phyloP scores from a whole-genome alignment of 2,797 vertebrate species.

The Ibycter americanus region DNA sequence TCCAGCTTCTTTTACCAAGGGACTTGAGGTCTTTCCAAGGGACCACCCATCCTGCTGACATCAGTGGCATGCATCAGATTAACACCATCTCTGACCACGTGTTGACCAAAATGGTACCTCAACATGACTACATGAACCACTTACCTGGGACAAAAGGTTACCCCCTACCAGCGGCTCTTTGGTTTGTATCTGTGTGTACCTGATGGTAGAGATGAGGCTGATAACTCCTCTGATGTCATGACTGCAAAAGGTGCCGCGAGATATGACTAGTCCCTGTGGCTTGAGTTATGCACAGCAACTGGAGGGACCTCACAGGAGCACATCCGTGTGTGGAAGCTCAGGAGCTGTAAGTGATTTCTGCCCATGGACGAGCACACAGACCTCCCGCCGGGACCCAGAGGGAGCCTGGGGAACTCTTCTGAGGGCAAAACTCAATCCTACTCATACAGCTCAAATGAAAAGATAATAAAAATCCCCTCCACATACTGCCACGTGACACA shows the following conservation, averaged over 20 bases:
- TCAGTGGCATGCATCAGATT: background rate
- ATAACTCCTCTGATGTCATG: background rate
- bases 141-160: background rate
- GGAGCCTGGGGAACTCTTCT: background rate
- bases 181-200: background rate
- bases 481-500: accelerated
- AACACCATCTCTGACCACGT: background rate
- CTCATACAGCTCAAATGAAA: background rate
- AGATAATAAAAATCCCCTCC: background rate
- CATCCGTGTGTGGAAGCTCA: background rate
- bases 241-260: background rate
- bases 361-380: background rate
- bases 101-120: background rate
- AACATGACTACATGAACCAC: background rate
- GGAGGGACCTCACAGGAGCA: background rate
- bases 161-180: background rate
- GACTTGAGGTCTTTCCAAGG: background rate
- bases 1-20: background rate
- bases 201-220: background rate
- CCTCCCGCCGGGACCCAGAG: background rate
- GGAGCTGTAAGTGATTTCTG: background rate
- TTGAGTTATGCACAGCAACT: background rate
- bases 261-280: background rate
- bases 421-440: background rate
- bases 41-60: background rate